Evolutionary conservation across 2,888 invertebrate genomes (phyloP).

Genomic region (Eristalis tenax): DNA sequence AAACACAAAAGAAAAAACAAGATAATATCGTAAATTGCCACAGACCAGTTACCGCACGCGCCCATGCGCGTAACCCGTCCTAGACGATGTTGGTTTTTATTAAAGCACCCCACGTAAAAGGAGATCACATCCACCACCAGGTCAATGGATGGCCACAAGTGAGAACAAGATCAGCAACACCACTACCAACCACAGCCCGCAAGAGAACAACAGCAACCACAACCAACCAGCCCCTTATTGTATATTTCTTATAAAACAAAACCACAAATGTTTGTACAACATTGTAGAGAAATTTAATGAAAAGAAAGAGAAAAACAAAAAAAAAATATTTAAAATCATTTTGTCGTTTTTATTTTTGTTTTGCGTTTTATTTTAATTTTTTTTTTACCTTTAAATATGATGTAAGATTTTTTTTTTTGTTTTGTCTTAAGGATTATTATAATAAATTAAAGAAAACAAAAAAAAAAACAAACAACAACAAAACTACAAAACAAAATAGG

Average conservation of each 20-base stretch:
- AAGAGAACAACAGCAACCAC: conserved; percentile 28
- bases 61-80: background rate
- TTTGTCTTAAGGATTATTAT: conserved; percentile 55
- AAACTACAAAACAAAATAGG: conserved; percentile 46
- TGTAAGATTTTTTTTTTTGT: conserved; percentile 39
- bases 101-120: background rate
- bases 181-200: conserved; percentile 19
- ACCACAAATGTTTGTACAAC: conserved; percentile 60
- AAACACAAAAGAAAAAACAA: conserved; percentile 3
- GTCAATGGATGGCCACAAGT: conserved; percentile 14
- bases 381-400: conserved; percentile 49
- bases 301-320: conserved; percentile 22
- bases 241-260: conserved; percentile 65
- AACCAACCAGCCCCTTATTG: conserved; percentile 36
- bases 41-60: conserved; percentile 15
- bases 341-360: conserved; percentile 28
- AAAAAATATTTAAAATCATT: conserved; percentile 36
- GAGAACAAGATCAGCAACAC: conserved; percentile 31
- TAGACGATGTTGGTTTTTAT: background rate
- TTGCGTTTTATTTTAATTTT: conserved; percentile 32
- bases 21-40: conserved; percentile 26
- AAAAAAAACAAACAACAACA: conserved; percentile 1
- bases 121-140: background rate
- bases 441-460: conserved; percentile 48
- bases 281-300: conserved; percentile 56